Base-by-base conservation (phyloP, 1,140 invertebrate species). In the Drosophila punjabiensis region DNA sequence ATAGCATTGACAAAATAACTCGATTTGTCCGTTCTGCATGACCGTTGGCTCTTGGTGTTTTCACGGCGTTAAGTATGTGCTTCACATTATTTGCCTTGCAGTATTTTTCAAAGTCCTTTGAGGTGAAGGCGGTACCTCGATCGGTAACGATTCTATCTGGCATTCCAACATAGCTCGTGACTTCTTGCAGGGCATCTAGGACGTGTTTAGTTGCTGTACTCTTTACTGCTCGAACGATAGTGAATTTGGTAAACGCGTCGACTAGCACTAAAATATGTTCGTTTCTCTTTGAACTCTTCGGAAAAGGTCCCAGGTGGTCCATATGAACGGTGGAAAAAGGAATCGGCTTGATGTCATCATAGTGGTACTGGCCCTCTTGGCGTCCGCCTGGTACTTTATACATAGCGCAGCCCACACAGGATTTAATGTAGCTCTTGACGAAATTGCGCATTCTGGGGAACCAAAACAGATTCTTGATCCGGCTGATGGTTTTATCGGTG, bases 1-100 rank as follows among this genome's bases (percentile, higher is more conserved):
- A 37, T 14, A 37, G 9, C 52, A 37, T 67, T 32, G 53, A 67
- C 48, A 63, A 63, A 18, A 16, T 50, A 30, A 6, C 56, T 68
- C 1, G 58, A 18, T 41, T n/a, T 24, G 24, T 24, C 24, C 24
- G 24, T 24, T 24, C 3, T 24, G 24, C 24, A 3, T 24, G 24
- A 24, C n/a, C 16, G 13, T 41, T n/a, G 7, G 7, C 39, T 41
- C 39, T 41, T 9, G 1, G 7, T 69, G 20, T 63, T 28, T 50
- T 63, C 13, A 58, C 24, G 8, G 47, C 64, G 28, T 60, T 53
- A 1, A 53, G 45, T 8, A 53, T 43, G 9, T 68, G 47, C 20
- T n/a, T 45, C 18, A 45, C 68, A 11, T 52, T 24, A 24, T 3
- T 24, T 3, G 24, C 3, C 24, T 24, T 24, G 3, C 24, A 24